Evolutionary conservation across 2,888 invertebrate genomes (phyloP).

Genomic region (Flexamia atlantica): DNA sequence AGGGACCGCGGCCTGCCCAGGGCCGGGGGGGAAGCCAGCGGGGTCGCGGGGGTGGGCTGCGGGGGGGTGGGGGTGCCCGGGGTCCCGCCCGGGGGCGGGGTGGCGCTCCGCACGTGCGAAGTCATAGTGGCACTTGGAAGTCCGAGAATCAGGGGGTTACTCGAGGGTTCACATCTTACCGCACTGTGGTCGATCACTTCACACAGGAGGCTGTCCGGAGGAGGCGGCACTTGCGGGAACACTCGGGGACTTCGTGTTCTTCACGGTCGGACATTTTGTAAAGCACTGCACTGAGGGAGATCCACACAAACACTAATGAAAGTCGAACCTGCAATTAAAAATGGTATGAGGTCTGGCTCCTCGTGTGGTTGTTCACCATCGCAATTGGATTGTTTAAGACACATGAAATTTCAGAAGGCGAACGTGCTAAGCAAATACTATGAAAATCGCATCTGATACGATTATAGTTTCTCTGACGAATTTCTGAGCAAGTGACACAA

Average conservation of each 20-base stretch:
- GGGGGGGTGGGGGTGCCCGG: slow-evolving; percentile 76
- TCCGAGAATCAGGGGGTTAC: too few species aligned
- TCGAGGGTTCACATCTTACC: neutral
- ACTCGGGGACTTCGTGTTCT: neutral
- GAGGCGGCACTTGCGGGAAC: neutral
- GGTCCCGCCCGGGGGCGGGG: slow-evolving; percentile 52
- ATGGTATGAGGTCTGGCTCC: neutral
- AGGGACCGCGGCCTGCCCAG: slow-evolving; percentile 82
- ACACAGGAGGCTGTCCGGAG: neutral
- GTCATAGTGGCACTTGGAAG: slow-evolving; percentile 39
- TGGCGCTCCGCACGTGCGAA: slow-evolving; percentile 53
- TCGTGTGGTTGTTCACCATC: neutral
- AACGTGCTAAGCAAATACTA: too few species aligned
- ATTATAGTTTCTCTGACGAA: too few species aligned
- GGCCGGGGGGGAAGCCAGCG: slow-evolving; percentile 66
- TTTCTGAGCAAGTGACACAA: neutral
- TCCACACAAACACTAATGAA: neutral
- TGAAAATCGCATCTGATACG: too few species aligned
- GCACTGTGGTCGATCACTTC: neutral
- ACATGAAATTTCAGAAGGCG: too few species aligned
- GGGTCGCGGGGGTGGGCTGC: slow-evolving; percentile 74
- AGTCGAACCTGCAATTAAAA: slow-evolving; percentile 12
- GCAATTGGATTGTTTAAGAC: slow-evolving; percentile 25
- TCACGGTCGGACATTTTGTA: neutral
- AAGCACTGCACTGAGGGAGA: neutral